Evolutionary conservation across 2,888 invertebrate genomes (phyloP).

Genomic region (Bedellia somnulentella): DNA sequence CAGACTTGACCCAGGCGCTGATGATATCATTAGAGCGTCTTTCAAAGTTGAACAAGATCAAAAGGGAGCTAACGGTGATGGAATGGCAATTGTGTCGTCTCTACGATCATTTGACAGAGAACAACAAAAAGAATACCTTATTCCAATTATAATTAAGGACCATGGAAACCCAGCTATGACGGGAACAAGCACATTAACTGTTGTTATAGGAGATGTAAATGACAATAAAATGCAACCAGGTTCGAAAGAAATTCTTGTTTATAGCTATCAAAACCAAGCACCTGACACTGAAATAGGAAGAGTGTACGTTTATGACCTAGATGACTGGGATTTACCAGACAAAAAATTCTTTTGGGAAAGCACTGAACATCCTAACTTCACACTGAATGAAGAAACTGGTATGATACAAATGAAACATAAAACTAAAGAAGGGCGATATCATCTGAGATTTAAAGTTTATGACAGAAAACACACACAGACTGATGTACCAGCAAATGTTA

Average conservation of each 20-base stretch:
- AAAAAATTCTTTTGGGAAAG: slow-evolving; percentile 96
- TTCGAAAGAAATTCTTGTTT: slow-evolving; percentile 94
- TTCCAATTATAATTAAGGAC: slow-evolving; percentile 97
- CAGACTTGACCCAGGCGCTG: slow-evolving; percentile 89
- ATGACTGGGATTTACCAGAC: slow-evolving; percentile 98
- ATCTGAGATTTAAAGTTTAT: slow-evolving; percentile 83
- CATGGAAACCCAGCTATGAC: slow-evolving; percentile 96
- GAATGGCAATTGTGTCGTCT: slow-evolving; percentile 96
- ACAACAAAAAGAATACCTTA: slow-evolving; percentile 92
- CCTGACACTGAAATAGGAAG: slow-evolving; percentile 90
- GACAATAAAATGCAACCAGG: slow-evolving; percentile 99
- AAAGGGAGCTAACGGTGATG: slow-evolving; percentile 96
- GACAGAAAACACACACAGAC: slow-evolving; percentile 94
- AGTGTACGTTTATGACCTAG: slow-evolving; percentile 95
- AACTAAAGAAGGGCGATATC: slow-evolving; percentile 84
- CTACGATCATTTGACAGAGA: slow-evolving; percentile 92
- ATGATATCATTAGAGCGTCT: slow-evolving; percentile 89
- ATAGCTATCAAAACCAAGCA: slow-evolving; percentile 92
- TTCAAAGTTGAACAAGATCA: slow-evolving; percentile 97
- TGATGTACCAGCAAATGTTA: slow-evolving; percentile 95
- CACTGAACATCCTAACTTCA: slow-evolving; percentile 83
- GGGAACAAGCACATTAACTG: slow-evolving; percentile 92
- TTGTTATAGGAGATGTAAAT: slow-evolving; percentile 96
- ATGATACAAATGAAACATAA: slow-evolving; percentile 95
- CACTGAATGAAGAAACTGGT: slow-evolving; percentile 87